Conservation (phyloP, 2,113 vertebrate genomes). For the Oncorhynchus nerka region DNA sequence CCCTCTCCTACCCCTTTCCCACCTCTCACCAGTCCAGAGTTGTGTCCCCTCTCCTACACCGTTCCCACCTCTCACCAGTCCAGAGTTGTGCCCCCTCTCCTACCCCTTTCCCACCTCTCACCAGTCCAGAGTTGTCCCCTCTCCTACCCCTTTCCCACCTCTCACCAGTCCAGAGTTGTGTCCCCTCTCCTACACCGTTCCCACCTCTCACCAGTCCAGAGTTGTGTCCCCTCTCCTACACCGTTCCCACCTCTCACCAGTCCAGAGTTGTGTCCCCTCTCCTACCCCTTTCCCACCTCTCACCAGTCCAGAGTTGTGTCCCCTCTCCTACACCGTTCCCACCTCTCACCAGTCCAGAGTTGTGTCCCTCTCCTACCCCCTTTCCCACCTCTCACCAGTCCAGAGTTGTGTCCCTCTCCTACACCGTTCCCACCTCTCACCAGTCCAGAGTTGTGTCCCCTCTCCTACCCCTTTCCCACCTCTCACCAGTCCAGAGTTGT, state of each 20-base stretch:
- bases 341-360: conserved; percentile 63
- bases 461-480: too few relatives aligned
- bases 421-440: not conserved
- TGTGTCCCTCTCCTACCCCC: conserved; percentile 20
- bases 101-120: conserved; percentile 58
- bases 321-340: too few relatives aligned
- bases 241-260: not conserved
- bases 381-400: not conserved
- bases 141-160: too few relatives aligned
- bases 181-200: too few relatives aligned
- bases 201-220: not conserved
- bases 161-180: not conserved
- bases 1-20: not conserved
- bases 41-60: conserved; percentile 34
- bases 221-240: too few relatives aligned
- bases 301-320: conserved; percentile 27
- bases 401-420: conserved; percentile 51
- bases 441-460: not conserved
- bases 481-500: conserved; percentile 84
- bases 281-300: not conserved
- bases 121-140: conserved; percentile 80
- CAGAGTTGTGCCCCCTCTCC: conserved; percentile 58
- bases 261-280: not conserved
- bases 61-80: conserved; percentile 78
- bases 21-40: not conserved